Base-by-base conservation (phyloP, 1,140 invertebrate genomes). In the Calliphora vicina region DNA sequence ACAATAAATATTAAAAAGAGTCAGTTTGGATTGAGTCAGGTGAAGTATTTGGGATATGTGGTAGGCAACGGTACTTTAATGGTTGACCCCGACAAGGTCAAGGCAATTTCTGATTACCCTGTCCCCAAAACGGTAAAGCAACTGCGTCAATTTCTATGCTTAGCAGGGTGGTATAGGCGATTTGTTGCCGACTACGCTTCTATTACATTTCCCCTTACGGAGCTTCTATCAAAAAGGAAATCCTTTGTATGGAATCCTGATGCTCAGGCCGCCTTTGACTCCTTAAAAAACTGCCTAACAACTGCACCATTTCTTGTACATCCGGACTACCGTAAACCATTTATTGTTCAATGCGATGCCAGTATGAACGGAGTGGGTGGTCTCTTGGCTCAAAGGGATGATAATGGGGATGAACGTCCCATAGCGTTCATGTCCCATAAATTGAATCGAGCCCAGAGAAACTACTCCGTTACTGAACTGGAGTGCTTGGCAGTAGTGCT, bases 161-260 rank as follows among this genome's bases (percentile, higher is more conserved):
- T 43, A 20, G 78, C 78, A 8, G 78, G 50, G 13, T 57, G 50
- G 50, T 57, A 57, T 20, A 57, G 50, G n/a, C 50, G 50, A 20
- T 78, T 78, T 83, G 87, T 92, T 45, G n/a, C 84, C 85, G 15
- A 85, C 29, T 35, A 2, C 29, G 29, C 2, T n/a, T n/a, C n/a
- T n/a, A n/a, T n/a, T n/a, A n/a, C n/a, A n/a, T n/a, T n/a, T n/a
- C n/a, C n/a, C n/a, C n/a, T n/a, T n/a, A n/a, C n/a, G n/a, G n/a
- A n/a, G n/a, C n/a, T n/a, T n/a, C n/a, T n/a, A n/a, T n/a, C n/a
- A n/a, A n/a, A n/a, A n/a, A n/a, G 26, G 15, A 6, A 27, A 25
- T 26, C 3, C 20, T 23, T 23, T 76, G 86, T 1, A 85, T 91
- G 0, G 80, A 91, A 0, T 81, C 73, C 1, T 89, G 91, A 83